A percentile compares a stretch with the other conserved stretches of the same genome.
Evolutionary conservation across 1,140 invertebrate species (phyloP).

Genomic region (Aplysia californica): DNA sequence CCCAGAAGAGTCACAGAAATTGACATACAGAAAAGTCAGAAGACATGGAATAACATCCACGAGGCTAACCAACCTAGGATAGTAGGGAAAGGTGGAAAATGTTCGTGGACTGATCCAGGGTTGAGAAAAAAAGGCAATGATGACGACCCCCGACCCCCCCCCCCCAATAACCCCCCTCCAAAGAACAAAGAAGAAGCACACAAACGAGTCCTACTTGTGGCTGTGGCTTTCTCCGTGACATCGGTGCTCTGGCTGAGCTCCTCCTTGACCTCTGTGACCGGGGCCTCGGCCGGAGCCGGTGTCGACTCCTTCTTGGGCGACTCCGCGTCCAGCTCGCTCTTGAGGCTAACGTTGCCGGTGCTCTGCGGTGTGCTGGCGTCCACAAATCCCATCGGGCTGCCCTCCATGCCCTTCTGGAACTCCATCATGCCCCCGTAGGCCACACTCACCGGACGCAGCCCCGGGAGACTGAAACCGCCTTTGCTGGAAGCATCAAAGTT

Average conservation of each 20-base stretch:
- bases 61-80: too few relatives aligned
- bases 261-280: constrained; percentile 74
- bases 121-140: too few relatives aligned
- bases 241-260: too few relatives aligned
- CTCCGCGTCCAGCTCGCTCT: constrained; percentile 69
- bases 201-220: constrained; percentile 65
- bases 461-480: constrained; percentile 56
- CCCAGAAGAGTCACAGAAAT: too few relatives aligned
- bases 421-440: constrained; percentile 85
- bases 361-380: constrained; percentile 62
- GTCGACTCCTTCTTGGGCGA: constrained; percentile 52
- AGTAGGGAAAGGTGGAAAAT: too few relatives aligned
- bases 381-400: constrained; percentile 60
- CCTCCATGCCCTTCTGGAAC: constrained; percentile 41
- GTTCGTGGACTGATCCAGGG: too few relatives aligned
- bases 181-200: too few relatives aligned
- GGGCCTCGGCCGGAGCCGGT: constrained; percentile 73
- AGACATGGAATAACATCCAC: too few relatives aligned
- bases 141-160: too few relatives aligned
- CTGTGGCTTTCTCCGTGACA: constrained; percentile 66
- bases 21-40: too few relatives aligned
- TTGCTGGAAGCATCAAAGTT: constrained; percentile 37
- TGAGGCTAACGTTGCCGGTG: constrained; percentile 70
- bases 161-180: too few relatives aligned
- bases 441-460: constrained; percentile 51